Percentiles rank a stretch among this genome's conserved stretches.
phyloP scores from a whole-genome alignment of 2,113 vertebrate species.

The Axis porcinus region DNA sequence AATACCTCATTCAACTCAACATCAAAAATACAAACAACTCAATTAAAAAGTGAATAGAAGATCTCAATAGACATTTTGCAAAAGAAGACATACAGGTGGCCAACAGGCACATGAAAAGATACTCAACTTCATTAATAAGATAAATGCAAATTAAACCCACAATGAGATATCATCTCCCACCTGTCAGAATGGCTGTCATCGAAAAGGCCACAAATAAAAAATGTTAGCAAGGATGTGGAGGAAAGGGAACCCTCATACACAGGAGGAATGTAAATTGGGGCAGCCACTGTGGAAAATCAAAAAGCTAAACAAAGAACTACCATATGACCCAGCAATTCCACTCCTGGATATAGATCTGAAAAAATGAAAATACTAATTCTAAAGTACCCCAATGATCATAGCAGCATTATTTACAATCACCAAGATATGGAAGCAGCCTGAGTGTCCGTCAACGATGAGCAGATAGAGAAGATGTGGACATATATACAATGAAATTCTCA shows the following conservation, averaged over 20 bases:
- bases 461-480: not conserved
- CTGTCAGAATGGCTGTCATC: not conserved
- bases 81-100: not conserved
- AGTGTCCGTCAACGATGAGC: not conserved
- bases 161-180: not conserved
- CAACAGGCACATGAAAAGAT: not conserved
- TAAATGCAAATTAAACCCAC: not conserved
- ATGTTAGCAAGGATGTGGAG: not conserved
- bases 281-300: not conserved
- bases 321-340: not conserved
- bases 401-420: not conserved
- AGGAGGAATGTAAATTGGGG: not conserved
- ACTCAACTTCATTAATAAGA: not conserved
- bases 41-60: not conserved
- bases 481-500: not conserved
- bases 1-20: not conserved
- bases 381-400: not conserved
- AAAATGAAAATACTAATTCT: not conserved
- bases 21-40: not conserved
- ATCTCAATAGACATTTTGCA: not conserved
- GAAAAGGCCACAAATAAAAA: not conserved
- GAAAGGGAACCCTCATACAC: not conserved
- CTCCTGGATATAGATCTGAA: not conserved
- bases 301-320: not conserved
- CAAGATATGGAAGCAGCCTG: not conserved